Evolutionary conservation across 2,113 vertebrate genomes (phyloP), one percentile per base, ranked within the genome.

Genomic region (Calidris pugnax): DNA sequence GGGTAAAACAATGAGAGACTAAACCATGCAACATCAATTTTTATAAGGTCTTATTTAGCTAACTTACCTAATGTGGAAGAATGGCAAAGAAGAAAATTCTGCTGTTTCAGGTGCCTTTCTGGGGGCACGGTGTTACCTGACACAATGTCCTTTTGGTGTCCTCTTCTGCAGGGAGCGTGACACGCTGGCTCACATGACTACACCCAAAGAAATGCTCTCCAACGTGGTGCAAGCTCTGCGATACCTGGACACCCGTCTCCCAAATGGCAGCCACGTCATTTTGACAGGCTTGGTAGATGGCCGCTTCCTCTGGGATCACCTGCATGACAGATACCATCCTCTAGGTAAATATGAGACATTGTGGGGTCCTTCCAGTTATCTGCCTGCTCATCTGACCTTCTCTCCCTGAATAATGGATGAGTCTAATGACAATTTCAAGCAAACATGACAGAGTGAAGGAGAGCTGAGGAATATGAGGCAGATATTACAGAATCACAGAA

Each of bases 321-420:
- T 98, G 80, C 97, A 98, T 5, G n/a, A 95, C 85, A 95, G 96
- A 97, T 98, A 98, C 78, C 98, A 98, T 75, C 98, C 98, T 80
- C 94, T 98, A 66, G 98, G 98, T 98, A 98, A 96, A 27, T 50
- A 7, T 4, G 24, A 75, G 23, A 24, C 8, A 24, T 4, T 72
- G 14, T 14, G 22, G 50, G n/a, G 23, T 32, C 17, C 17, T 90
- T 55, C 47, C 37, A 22, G 9, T 62, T 64, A 17, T 53, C 53
- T 43, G 1, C 41, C 30, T 5, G 1, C 39, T 62, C 4, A 0
- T 30, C 39, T 66, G 76, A 41, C 20, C 32, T 64, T 77, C 8
- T 51, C 16, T 69, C 30, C 19, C 14, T 66, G 21, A 86, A 48
- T 48, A 39, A 56, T 28, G 74, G 66, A 17, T 48, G 1, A 39